Conservation (phyloP, 1,140 invertebrate genomes). For the Telenomus remus region DNA sequence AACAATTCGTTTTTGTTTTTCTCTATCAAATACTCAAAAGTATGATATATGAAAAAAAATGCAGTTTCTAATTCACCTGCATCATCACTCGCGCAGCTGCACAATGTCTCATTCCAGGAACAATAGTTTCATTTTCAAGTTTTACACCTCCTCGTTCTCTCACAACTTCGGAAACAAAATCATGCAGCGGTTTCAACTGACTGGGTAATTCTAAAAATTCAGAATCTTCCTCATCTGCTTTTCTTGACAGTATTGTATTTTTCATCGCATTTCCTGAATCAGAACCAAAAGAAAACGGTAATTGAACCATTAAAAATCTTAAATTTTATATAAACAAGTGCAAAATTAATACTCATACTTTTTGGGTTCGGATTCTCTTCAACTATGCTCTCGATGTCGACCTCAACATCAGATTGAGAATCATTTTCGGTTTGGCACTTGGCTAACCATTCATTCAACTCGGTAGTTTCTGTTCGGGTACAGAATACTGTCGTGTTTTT, state of each 20-base stretch:
- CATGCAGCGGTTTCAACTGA: conserved; percentile 54
- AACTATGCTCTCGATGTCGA: conserved; percentile 55
- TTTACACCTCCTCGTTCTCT: conserved; percentile 64
- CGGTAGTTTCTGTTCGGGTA: conserved; percentile 48
- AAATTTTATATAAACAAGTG: conserved; percentile 3
- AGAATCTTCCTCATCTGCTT: conserved; percentile 17
- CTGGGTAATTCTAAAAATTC: conserved; percentile 60
- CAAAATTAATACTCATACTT: conserved; percentile 2
- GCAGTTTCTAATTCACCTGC: conserved; percentile 45
- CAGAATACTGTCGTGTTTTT: conserved; percentile 2
- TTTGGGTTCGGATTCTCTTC: conserved; percentile 8
- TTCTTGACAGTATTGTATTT: conserved; percentile 1
- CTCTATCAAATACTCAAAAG: no score
- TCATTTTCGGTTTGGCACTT: conserved; percentile 29
- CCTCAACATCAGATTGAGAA: conserved; percentile 47
- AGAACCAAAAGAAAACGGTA: conserved; percentile 1
- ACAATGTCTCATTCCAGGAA: conserved; percentile 62
- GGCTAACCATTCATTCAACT: conserved; percentile 59
- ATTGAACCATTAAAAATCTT: conserved; percentile 5
- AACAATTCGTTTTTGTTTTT: neutral
- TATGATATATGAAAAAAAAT: conserved; percentile 1
- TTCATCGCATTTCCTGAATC: conserved; percentile 1
- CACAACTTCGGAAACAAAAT: conserved; percentile 63
- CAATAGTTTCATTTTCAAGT: conserved; percentile 65
- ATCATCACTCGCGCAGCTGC: conserved; percentile 64